These are phyloP conservation scores for Platyrinchus mystaceus DNA, from an alignment of 2,797 vertebrate genomes.

Conservation along the genomic window DNA sequence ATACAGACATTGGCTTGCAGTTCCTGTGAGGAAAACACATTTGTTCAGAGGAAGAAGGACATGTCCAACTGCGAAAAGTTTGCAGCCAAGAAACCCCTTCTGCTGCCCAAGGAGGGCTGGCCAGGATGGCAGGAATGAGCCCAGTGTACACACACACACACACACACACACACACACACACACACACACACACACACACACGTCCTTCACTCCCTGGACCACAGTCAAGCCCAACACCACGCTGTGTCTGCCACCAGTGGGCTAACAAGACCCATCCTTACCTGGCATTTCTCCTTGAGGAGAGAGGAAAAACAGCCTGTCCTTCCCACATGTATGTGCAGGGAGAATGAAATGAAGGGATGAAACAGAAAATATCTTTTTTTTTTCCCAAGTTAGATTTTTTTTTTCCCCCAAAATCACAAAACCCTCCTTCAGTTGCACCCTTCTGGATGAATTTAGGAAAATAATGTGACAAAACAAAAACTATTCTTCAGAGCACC, in stretches of 20 bases:
- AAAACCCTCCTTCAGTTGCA: background rate
- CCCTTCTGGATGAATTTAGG: background rate
- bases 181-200: no score
- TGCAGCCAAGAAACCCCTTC: background rate
- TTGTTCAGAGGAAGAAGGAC: background rate
- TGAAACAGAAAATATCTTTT: background rate
- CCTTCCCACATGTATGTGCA: background rate
- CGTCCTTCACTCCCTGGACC: background rate
- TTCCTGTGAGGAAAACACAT: background rate
- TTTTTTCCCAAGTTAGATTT: background rate
- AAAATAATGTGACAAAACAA: background rate
- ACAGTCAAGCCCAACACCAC: rapidly evolving
- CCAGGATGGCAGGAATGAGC: background rate
- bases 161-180: no score
- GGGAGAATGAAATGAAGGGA: background rate
- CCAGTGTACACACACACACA: no score
- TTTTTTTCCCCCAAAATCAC: background rate
- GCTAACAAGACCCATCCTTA: background rate
- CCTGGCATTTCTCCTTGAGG: background rate
- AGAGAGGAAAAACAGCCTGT: background rate
- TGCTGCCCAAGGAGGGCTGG: background rate
- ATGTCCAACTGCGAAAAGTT: background rate
- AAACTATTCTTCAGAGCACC: background rate
- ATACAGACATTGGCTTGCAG: background rate
- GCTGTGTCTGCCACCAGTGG: background rate